These are phyloP conservation scores for Euborellia annulipes DNA, from an alignment of 1,140 invertebrate species.

Conservation along the genomic window DNA sequence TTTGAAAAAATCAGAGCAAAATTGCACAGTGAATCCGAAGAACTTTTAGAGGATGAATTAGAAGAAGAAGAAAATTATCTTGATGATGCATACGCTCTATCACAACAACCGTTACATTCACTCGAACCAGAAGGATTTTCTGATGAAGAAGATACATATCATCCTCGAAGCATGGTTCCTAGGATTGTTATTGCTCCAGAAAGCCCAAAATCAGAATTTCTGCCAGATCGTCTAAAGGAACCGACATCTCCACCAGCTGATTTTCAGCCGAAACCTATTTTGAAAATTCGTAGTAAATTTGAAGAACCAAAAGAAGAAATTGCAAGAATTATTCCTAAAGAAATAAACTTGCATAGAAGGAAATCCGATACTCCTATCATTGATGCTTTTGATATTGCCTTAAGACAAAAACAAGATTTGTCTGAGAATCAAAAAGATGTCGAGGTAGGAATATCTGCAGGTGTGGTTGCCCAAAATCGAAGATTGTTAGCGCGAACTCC, in stretches of 20 bases:
- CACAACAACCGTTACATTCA: background rate
- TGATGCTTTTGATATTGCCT: background rate
- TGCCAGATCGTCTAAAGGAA: background rate
- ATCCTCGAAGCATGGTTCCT: slow-evolving; percentile 13
- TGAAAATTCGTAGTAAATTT: background rate
- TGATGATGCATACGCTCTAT: slow-evolving; percentile 16
- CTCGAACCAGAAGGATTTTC: background rate
- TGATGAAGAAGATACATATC: slow-evolving; percentile 17
- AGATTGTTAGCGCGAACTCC: background rate
- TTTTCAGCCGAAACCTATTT: background rate
- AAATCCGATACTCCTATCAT: slow-evolving; percentile 9
- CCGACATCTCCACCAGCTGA: background rate
- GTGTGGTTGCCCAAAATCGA: slow-evolving; percentile 14
- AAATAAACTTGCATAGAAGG: slow-evolving; percentile 18
- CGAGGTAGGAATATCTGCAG: slow-evolving; percentile 8
- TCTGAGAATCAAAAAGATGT: slow-evolving; percentile 8
- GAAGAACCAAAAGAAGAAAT: slow-evolving; percentile 5
- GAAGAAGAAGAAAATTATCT: slow-evolving; percentile 20
- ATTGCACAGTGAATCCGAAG: background rate
- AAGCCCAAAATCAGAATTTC: background rate
- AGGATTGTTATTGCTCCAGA: background rate
- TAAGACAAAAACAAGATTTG: background rate
- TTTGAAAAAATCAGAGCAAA: too few relatives aligned
- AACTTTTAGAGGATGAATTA: background rate
- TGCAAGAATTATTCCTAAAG: slow-evolving; percentile 4